Base-by-base conservation (phyloP, 2,797 vertebrate species). In the Acomys russatus region DNA sequence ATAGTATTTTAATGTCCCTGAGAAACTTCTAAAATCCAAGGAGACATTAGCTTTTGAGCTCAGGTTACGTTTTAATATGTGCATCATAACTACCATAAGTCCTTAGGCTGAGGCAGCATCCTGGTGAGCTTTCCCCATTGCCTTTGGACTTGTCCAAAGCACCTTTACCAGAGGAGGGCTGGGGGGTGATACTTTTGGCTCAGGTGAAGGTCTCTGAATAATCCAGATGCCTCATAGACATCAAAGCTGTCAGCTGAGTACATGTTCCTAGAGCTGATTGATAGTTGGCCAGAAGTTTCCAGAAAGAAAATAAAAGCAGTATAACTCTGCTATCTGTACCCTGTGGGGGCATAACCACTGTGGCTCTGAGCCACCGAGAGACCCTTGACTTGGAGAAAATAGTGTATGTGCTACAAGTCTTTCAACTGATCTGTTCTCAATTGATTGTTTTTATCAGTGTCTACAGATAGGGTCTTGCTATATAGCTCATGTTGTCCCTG, bases 161-260 rank as follows among this genome's bases (percentile, higher is more conserved):
- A 33, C n/a, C 95, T 92, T 88, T 22, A 85, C 79, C 71, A 71
- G 35, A 49, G 59, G 9, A 73, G 89, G 88, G 49, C 70, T 86
- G 51, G 84, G 80, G 83, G 93, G 44, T 3, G 95, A 70, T 83
- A 83, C 78, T 92, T 92, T 88, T 25, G 74, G 88, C 89, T 79
- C 77, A 17, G 93, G 76, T 86, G 68, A 97, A 97, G 59, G 94
- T 91, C 61, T 95, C 94, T 61, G 38, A 96, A 70, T 73, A 90
- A 22, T 59, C 78, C 79, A 64, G n/a, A 85, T 84, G 54, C 76
- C 90, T 23, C 77, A 28, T 56, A 38, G 71, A 88, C 70, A 80
- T 93, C 25, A 61, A 82, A 79, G 74, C 85, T 73, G 54, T 71
- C 78, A 96, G 84, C 73, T 70, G 9, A 90, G 61, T 79, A 8